phyloP scores from a whole-genome alignment of 2,113 vertebrate genomes.

The Vulpes ferrilata region DNA sequence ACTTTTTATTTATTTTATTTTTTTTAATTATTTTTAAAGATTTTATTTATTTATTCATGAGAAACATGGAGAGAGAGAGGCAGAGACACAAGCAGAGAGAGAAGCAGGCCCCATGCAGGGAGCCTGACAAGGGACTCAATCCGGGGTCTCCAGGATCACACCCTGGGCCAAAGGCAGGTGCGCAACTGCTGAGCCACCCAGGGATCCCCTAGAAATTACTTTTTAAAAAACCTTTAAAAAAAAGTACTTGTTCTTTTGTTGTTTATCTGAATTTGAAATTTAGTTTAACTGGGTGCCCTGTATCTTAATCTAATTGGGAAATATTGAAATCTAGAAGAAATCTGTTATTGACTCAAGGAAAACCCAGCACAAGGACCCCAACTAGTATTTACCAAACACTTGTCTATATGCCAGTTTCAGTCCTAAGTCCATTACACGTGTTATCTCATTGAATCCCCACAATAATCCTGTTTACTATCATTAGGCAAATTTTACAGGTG shows the following conservation, averaged over 20 bases:
- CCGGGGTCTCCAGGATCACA: too few species aligned
- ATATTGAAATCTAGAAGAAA: constrained; percentile 14
- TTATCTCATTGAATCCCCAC: background rate
- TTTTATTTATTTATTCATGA: too few species aligned
- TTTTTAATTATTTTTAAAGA: too few species aligned
- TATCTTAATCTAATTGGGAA: background rate
- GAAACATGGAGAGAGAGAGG: too few species aligned
- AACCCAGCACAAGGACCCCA: background rate
- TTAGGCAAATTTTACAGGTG: background rate
- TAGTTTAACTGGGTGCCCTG: background rate
- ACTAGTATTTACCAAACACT: background rate
- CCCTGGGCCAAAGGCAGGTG: too few species aligned
- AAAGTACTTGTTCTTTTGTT: background rate
- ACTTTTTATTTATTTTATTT: background rate
- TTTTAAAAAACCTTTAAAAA: background rate
- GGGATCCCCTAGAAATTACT: too few species aligned
- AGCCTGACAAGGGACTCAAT: too few species aligned
- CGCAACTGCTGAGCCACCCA: too few species aligned
- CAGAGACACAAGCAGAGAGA: too few species aligned
- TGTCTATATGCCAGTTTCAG: background rate
- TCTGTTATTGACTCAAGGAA: background rate
- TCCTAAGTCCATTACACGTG: background rate
- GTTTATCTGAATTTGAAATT: constrained; percentile 27
- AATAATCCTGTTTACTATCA: background rate
- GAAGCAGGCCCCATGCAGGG: too few species aligned